Evolutionary conservation across 2,113 vertebrate genomes (phyloP).

Genomic region (Epinephelus lanceolatus): DNA sequence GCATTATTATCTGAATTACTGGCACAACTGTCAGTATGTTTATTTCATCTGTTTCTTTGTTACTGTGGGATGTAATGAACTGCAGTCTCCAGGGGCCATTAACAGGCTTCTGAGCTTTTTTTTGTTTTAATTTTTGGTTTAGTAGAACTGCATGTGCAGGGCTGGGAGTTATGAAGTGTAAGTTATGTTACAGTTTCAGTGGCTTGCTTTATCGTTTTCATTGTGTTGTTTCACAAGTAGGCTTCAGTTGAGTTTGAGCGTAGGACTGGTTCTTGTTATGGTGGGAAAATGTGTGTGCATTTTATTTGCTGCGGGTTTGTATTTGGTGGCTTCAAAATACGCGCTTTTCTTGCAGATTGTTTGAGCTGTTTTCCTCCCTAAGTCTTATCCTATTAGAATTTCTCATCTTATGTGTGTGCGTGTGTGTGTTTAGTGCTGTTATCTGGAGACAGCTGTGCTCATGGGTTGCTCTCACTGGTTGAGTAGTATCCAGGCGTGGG

Average conservation of each 20-base stretch:
- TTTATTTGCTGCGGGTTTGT: background rate
- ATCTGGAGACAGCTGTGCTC: slow-evolving; percentile 68
- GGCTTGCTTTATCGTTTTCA: background rate
- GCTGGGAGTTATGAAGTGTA: background rate
- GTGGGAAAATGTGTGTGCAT: background rate
- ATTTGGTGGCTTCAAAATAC: background rate
- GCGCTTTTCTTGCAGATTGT: background rate
- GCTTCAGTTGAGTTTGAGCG: background rate
- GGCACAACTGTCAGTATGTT: background rate
- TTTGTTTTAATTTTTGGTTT: background rate
- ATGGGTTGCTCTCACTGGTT: slow-evolving; percentile 43
- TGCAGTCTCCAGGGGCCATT: background rate
- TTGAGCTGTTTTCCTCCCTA: slow-evolving; percentile 1
- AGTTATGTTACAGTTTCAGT: background rate
- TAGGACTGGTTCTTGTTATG: background rate
- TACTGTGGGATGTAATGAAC: background rate
- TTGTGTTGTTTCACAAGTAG: background rate
- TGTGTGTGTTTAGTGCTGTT: slow-evolving; percentile 32
- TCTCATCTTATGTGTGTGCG: slow-evolving; percentile 2
- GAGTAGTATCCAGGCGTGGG: slow-evolving; percentile 68
- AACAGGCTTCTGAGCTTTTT: background rate
- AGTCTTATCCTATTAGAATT: slow-evolving; percentile 5
- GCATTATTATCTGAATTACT: background rate
- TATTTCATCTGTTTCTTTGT: background rate
- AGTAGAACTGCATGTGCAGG: background rate